Evolutionary conservation across 2,113 vertebrate species (phyloP).

Genomic region (Poeciliopsis prolifica): DNA sequence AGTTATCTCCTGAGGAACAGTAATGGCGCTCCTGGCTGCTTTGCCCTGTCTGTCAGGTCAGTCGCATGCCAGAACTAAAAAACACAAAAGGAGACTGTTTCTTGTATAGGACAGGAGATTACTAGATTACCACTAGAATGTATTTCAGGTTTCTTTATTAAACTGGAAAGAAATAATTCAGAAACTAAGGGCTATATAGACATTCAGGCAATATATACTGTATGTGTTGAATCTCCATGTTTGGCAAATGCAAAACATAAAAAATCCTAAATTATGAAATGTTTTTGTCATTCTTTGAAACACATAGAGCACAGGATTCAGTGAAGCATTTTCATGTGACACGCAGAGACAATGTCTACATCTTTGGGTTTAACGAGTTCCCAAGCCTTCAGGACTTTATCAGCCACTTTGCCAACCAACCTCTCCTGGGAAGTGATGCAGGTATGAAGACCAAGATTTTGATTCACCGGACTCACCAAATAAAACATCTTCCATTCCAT

Average conservation of each 20-base stretch:
- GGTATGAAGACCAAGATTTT: conserved; percentile 70
- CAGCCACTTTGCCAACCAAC: conserved; percentile 94
- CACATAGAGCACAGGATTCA: conserved; percentile 92
- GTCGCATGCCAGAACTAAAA: background rate
- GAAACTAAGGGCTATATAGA: background rate
- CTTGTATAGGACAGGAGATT: too few relatives aligned
- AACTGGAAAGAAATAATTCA: background rate
- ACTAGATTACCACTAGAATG: background rate
- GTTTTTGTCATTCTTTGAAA: conserved; percentile 12
- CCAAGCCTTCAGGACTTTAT: conserved; percentile 86
- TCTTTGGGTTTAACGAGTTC: conserved; percentile 95
- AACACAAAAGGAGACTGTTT: background rate
- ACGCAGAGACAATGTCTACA: conserved; percentile 79
- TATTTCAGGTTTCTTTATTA: background rate
- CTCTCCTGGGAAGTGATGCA: conserved; percentile 94
- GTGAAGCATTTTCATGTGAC: conserved; percentile 95
- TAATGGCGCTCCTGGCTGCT: conserved; percentile 80
- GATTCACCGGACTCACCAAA: background rate
- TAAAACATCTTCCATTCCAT: background rate
- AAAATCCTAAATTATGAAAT: background rate
- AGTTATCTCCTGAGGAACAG: conserved; percentile 94
- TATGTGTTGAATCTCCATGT: too few relatives aligned
- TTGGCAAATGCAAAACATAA: too few relatives aligned
- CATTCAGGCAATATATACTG: background rate
- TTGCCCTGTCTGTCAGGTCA: conserved; percentile 93